phyloP scores from a whole-genome alignment of 1,140 invertebrate species.

The Cherax quadricarinatus region DNA sequence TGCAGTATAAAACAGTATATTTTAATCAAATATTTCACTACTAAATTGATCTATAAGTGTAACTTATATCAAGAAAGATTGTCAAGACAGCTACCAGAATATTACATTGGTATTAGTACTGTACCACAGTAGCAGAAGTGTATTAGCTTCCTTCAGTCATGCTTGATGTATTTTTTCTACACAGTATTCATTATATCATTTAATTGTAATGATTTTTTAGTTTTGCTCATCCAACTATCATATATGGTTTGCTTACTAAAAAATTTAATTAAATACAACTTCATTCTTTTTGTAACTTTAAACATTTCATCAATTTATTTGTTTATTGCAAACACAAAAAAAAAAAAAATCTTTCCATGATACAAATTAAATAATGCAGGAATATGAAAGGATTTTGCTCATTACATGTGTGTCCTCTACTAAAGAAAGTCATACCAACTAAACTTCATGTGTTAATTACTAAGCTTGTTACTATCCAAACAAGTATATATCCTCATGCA shows the following conservation, averaged over 20 bases:
- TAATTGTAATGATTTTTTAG: not conserved
- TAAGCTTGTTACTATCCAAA: not conserved
- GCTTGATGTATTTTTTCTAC: not conserved
- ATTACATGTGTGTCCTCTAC: not conserved
- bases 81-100: not conserved
- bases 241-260: not conserved
- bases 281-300: not conserved
- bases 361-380: not conserved
- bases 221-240: not conserved
- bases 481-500: not conserved
- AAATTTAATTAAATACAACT: not conserved
- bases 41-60: too few species aligned
- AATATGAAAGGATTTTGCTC: not conserved
- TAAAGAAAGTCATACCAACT: not conserved
- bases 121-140: not conserved
- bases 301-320: not conserved
- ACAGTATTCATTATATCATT: not conserved
- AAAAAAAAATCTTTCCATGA: not conserved
- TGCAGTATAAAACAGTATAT: too few species aligned
- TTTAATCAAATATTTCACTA: too few species aligned
- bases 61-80: too few species aligned
- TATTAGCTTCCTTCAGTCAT: not conserved
- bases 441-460: not conserved
- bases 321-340: too few species aligned
- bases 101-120: not conserved